phyloP scores from a whole-genome alignment of 2,888 invertebrate species.

The Drosophila barbarae region DNA sequence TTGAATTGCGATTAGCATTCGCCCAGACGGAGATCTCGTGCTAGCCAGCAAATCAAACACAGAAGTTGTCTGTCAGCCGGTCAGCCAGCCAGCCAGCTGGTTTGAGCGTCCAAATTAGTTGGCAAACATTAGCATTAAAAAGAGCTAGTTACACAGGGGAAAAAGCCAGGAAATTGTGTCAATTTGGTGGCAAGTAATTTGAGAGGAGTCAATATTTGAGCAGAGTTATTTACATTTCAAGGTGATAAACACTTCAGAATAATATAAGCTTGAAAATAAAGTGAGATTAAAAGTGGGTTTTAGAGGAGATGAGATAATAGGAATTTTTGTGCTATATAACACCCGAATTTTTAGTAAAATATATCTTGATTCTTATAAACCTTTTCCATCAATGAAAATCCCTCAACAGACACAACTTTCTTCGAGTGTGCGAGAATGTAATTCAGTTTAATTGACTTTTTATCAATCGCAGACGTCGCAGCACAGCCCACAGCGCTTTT shows the following conservation, averaged over 20 bases:
- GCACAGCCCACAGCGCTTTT: slow-evolving; percentile 42
- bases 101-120: slow-evolving; percentile 19
- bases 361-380: background rate
- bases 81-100: background rate
- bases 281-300: background rate
- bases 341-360: too few relatives aligned
- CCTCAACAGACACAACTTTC: slow-evolving; percentile 3
- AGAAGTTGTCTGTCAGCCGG: slow-evolving; percentile 6
- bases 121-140: slow-evolving; percentile 28
- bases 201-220: slow-evolving; percentile 1
- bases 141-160: slow-evolving; percentile 7
- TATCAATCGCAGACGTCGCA: slow-evolving; percentile 68
- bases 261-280: background rate
- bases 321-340: too few relatives aligned
- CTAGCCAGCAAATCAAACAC: slow-evolving; percentile 54
- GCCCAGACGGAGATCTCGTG: slow-evolving; percentile 37
- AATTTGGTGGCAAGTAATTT: slow-evolving; percentile 5
- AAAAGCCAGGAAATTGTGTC: background rate
- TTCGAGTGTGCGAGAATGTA: slow-evolving; percentile 23
- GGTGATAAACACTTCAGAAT: background rate
- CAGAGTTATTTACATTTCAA: background rate
- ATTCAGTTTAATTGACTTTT: slow-evolving; percentile 59
- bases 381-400: background rate
- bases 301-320: background rate
- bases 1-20: slow-evolving; percentile 51